A percentile compares a stretch with the other conserved stretches of the same genome.
Evolutionary conservation across 2,797 vertebrate species (phyloP).

Genomic region (Schizopygopsis pylzovi): DNA sequence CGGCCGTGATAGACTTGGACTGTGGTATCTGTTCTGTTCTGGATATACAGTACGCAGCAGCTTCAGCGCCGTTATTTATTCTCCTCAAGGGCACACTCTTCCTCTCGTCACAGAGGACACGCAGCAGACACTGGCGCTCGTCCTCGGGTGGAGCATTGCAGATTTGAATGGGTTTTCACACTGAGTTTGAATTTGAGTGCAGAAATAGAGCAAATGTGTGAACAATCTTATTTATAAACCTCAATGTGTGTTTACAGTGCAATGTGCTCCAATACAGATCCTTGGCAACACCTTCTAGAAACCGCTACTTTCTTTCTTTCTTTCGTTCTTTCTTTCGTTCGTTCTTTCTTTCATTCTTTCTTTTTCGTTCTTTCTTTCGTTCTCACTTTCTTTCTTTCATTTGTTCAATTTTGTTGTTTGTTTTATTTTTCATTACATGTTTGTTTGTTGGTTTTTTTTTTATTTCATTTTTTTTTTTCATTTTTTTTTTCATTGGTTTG

Average conservation of each 20-base stretch:
- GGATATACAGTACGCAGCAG: background rate
- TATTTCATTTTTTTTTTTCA: too few species aligned
- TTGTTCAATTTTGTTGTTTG: too few species aligned
- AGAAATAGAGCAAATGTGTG: background rate
- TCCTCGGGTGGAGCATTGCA: background rate
- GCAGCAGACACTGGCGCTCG: background rate
- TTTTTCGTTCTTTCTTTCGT: too few species aligned
- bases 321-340: too few species aligned
- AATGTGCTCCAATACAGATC: background rate
- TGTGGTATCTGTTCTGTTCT: constrained; percentile 1
- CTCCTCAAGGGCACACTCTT: constrained; percentile 8
- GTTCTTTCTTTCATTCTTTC: too few species aligned
- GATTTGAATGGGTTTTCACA: constrained; percentile 9
- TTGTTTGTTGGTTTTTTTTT: too few species aligned
- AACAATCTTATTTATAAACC: background rate
- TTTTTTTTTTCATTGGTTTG: too few species aligned
- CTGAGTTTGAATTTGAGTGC: background rate
- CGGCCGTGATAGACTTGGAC: background rate
- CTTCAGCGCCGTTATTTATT: background rate
- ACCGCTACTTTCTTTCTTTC: background rate
- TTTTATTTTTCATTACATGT: too few species aligned
- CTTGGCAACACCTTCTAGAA: background rate
- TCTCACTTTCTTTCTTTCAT: too few species aligned
- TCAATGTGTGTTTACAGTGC: background rate
- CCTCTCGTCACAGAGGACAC: background rate